phyloP scores from a whole-genome alignment of 2,888 invertebrate species.

The Eupithecia subfuscata region DNA sequence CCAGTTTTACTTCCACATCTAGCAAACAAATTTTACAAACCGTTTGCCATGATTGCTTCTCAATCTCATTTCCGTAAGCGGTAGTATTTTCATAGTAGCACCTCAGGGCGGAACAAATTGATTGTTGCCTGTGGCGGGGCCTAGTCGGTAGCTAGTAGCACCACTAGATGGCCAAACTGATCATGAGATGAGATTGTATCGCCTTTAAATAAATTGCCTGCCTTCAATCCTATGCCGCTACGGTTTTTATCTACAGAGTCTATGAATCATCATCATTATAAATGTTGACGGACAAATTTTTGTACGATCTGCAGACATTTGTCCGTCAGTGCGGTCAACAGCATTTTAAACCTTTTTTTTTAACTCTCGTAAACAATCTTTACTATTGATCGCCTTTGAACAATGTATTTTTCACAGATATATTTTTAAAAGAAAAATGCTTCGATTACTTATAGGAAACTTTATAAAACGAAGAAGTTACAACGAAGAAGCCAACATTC shows the following conservation, averaged over 20 bases:
- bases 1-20: too few relatives aligned
- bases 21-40: not conserved
- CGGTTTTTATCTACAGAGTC: conserved; percentile 1
- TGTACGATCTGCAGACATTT: too few relatives aligned
- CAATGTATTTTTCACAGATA: not conserved
- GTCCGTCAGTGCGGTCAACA: too few relatives aligned
- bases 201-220: conserved; percentile 40
- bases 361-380: too few relatives aligned
- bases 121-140: conserved; percentile 43
- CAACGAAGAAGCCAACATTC: too few relatives aligned
- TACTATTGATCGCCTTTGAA: too few relatives aligned
- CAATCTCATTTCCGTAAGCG: conserved; percentile 1
- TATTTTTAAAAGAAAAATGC: not conserved
- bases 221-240: conserved; percentile 32
- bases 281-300: too few relatives aligned
- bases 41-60: not conserved
- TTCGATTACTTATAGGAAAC: not conserved
- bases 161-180: conserved; percentile 33
- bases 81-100: conserved; percentile 25
- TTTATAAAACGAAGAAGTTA: not conserved
- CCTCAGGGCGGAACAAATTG: conserved; percentile 41
- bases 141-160: conserved; percentile 33
- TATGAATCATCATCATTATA: not conserved
- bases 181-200: conserved; percentile 48
- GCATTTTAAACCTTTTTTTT: too few relatives aligned